Base-by-base conservation (phyloP, 2,113 vertebrate species). In the Prunella fulvescens region DNA sequence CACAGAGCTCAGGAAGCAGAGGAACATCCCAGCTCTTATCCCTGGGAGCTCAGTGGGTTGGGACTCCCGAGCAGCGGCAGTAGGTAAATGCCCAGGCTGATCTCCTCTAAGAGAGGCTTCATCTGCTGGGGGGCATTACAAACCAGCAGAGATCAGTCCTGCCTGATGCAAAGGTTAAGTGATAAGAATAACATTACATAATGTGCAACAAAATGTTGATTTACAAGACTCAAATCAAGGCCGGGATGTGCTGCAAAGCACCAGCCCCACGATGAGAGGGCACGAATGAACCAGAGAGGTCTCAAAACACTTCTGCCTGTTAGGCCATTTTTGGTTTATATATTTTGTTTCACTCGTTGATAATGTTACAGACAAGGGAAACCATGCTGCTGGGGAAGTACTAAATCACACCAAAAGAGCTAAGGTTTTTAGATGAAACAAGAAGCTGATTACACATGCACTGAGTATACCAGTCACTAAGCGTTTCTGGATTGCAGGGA, bases 401-500 rank as follows among this genome's bases (percentile, higher is more conserved):
- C 72, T 94, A 93, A 93, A 93, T 97, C 92, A 95, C 86, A 72
- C 91, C 82, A 39, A 64, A 74, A 96, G 95, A 97, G 96, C 94
- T 60, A 78, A 94, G 96, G 90, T 76, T 96, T 97, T 97, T 39
- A 93, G 90, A 94, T 85, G 88, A 94, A 97, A 96, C 82, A 88
- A 95, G 94, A 96, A 94, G 94, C 94, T 95, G 98, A 97, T 97
- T 97, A 97, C 94, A 91, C 82, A 81, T 79, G 84, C 87, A 93
- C 94, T 60, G 57, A 93, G 95, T 80, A 94, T 91, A 96, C 86
- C 90, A 94, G 97, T 81, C 86, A 80, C 96, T 96, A 97, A 97
- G 90, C 79, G 29, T 91, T 97, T 95, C 91, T 94, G 96, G 98
- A 97, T 97, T 97, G 95, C 31, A 96, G 93, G 97, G 97, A 97